Percentiles rank a stretch among this genome's conserved stretches.
Evolutionary conservation across 2,113 vertebrate species (phyloP).

Genomic region (Pollachius pollachius): DNA sequence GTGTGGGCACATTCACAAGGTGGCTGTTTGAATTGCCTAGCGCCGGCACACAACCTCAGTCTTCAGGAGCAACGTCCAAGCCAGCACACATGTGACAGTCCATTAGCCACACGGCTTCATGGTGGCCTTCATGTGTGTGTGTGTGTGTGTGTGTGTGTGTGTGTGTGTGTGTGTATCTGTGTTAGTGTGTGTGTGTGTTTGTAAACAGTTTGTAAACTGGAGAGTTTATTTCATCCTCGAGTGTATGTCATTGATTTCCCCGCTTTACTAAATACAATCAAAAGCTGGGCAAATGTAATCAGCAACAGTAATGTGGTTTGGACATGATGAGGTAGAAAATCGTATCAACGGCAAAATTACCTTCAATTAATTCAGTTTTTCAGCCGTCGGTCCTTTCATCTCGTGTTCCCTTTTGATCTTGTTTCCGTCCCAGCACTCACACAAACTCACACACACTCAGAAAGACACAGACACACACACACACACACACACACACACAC

Average conservation of each 20-base stretch:
- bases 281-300: constrained; percentile 9
- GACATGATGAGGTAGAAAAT: background rate
- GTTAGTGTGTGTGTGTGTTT: background rate
- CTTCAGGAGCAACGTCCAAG: too few species aligned
- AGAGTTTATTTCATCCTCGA: constrained; percentile 8
- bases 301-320: constrained; percentile 2
- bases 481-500: too few species aligned
- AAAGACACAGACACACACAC: background rate
- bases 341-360: background rate
- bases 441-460: background rate
- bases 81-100: too few species aligned
- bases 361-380: background rate
- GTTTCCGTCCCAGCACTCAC: background rate
- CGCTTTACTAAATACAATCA: background rate
- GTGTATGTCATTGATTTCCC: constrained; percentile 15
- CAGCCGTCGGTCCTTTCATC: background rate
- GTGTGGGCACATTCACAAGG: too few species aligned
- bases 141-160: too few species aligned
- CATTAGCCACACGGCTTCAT: too few species aligned
- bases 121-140: too few species aligned
- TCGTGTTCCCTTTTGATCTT: background rate
- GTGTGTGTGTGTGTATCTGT: too few species aligned
- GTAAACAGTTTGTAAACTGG: constrained; percentile 20
- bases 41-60: too few species aligned
- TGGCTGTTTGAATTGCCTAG: too few species aligned